Percentiles rank a stretch among this genome's conserved stretches.
Evolutionary conservation across 1,140 invertebrate species (phyloP).

Genomic region (Apis florea): DNA sequence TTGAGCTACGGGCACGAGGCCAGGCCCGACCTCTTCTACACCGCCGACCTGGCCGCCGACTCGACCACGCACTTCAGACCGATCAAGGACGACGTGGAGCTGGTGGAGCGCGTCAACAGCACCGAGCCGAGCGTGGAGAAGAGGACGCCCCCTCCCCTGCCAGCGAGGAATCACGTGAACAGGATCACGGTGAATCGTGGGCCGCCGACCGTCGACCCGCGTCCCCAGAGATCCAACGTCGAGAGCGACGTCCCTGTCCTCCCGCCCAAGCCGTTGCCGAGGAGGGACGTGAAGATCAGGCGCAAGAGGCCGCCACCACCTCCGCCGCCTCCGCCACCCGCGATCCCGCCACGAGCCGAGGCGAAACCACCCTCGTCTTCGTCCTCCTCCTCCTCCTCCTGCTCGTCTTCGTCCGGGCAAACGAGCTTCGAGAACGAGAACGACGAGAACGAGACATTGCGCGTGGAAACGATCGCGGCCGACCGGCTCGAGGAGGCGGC

Average conservation of each 20-base stretch:
- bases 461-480: neutral
- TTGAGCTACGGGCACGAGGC: constrained; percentile 80
- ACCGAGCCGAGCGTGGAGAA: neutral
- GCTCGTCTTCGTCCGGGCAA: constrained; percentile 33
- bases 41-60: constrained; percentile 72
- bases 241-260: constrained; percentile 58
- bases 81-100: constrained; percentile 72
- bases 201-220: constrained; percentile 2
- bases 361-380: constrained; percentile 22
- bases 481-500: neutral
- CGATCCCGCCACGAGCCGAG: constrained; percentile 39
- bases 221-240: constrained; percentile 15
- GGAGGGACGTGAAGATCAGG: constrained; percentile 73
- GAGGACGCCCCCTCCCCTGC: constrained; percentile 65
- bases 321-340: constrained; percentile 77
- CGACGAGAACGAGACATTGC: neutral
- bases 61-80: constrained; percentile 74
- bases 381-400: neutral
- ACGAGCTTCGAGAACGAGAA: constrained; percentile 17
- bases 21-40: constrained; percentile 71
- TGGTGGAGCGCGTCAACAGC: constrained; percentile 73
- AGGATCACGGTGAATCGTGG: constrained; percentile 69
- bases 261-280: constrained; percentile 75
- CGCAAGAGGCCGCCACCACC: constrained; percentile 79
- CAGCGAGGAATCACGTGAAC: constrained; percentile 72